Percentiles rank a stretch among this genome's conserved stretches.
Conservation (phyloP, 2,113 vertebrate species). For the Oryzias woworae region DNA sequence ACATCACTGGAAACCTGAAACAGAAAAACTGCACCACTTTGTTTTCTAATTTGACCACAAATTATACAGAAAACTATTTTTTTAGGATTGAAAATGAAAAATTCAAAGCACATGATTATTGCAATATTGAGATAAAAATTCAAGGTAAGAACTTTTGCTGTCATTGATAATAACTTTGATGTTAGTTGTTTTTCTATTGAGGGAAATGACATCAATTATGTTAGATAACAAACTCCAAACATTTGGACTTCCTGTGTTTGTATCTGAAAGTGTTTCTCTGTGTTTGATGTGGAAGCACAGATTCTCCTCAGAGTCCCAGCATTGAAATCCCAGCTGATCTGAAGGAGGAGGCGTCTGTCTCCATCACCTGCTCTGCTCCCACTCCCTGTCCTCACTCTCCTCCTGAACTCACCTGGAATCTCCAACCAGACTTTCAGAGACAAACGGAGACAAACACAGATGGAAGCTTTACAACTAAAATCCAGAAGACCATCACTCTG, state of each 20-base stretch:
- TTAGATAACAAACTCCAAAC: neutral
- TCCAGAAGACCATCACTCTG: conserved; percentile 18
- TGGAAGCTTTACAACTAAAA: conserved; percentile 16
- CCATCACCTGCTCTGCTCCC: conserved; percentile 16
- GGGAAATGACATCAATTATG: too few relatives aligned
- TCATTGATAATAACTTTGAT: neutral
- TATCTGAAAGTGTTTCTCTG: neutral
- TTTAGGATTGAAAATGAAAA: conserved; percentile 12
- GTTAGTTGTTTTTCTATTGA: neutral
- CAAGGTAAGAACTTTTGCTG: conserved; percentile 19
- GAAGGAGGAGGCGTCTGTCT: conserved; percentile 11
- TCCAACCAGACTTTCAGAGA: conserved; percentile 9
- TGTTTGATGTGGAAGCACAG: neutral
- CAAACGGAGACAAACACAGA: conserved; percentile 5
- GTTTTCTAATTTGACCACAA: conserved; percentile 15
- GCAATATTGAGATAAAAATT: conserved; percentile 31
- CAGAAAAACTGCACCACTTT: conserved; percentile 56
- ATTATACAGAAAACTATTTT: conserved; percentile 11
- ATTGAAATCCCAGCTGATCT: conserved; percentile 4
- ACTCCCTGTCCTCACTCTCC: conserved; percentile 20
- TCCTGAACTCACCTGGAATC: conserved; percentile 15
- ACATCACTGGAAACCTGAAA: conserved; percentile 41
- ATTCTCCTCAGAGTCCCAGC: conserved; percentile 11
- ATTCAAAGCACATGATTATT: rapidly evolving
- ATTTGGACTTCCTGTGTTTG: too few relatives aligned